Conservation (phyloP, 2,888 invertebrate genomes). For the Coleophora flavipennella region DNA sequence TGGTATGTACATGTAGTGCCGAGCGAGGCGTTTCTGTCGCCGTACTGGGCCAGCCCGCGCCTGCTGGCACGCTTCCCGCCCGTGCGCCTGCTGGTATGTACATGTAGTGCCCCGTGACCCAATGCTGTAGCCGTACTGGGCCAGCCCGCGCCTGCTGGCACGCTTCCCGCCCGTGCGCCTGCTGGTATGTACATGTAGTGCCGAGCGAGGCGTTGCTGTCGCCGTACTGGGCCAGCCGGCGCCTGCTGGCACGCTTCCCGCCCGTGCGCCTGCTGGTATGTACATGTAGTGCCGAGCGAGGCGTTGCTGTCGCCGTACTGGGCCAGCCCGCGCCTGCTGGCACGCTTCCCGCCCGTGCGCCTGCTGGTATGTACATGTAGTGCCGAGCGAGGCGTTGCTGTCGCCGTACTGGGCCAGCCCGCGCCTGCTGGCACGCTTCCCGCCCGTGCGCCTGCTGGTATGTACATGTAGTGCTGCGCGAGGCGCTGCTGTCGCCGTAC, state of each 20-base stretch:
- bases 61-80: conserved; percentile 86
- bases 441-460: conserved; percentile 89
- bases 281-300: conserved; percentile 80
- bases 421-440: conserved; percentile 82
- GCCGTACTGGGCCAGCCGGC: conserved; percentile 89
- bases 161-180: conserved; percentile 88
- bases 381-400: conserved; percentile 86
- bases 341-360: conserved; percentile 85
- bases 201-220: conserved; percentile 90
- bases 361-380: conserved; percentile 83
- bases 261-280: conserved; percentile 87
- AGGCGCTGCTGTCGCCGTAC: conserved; percentile 92
- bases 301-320: conserved; percentile 92
- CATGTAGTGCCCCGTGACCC: conserved; percentile 84
- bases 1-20: conserved; percentile 84
- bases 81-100: conserved; percentile 85
- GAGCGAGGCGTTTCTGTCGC: conserved; percentile 89
- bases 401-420: conserved; percentile 92
- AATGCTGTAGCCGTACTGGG: conserved; percentile 90
- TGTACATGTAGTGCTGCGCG: conserved; percentile 78
- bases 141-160: conserved; percentile 82
- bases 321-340: conserved; percentile 85
- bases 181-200: conserved; percentile 81
- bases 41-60: conserved; percentile 87
- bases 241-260: conserved; percentile 84